Base-by-base conservation (phyloP, 2,888 invertebrate genomes). In the Meiosimyza decipiens region DNA sequence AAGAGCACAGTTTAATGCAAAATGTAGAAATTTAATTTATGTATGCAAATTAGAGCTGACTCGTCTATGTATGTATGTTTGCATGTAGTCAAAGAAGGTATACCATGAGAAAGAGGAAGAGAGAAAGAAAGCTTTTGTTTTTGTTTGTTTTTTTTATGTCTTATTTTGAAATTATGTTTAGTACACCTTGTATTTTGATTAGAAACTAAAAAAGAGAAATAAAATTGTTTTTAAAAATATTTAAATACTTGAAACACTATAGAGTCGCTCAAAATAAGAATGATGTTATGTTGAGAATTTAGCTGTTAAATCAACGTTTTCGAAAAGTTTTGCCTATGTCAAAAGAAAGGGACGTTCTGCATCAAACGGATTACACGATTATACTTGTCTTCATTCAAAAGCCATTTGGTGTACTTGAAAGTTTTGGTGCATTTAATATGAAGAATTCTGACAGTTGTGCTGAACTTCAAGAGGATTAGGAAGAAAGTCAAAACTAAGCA, bases 101-200 rank as follows among this genome's bases (percentile, higher is more conserved):
- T 22, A 28, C 15, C 18, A 22, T 51, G 28, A 18, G 51, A 64
- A n/a, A 51, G 51, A 70, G 52, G 13, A 51, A 55, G 6, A 47
- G 5, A 9, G 47, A 28, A n/a, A 52, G n/a, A 49, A 40, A 65
- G 59, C 62, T 64, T n/a, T 47, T 16, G 40, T 62, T 54, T n/a
- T 9, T 64, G 51, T 54, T 22, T n/a, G n/a, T 6, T 71, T 52
- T 52, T 63, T 57, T 52, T 59, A 62, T 15, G 22, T 60, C 28
- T 52, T 70, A 60, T 60, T 63, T 15, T 18, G 49, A 65, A 65
- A 59, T 63, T 68, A 63, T 40, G 60, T 71, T 71, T 18, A 64
- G 72, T 72, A 68, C 68, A 72, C 64, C 68, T 64, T 71, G 67
- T 67, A 72, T 69, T 72, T 72, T 68, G 68, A 72, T 60, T 63